These are phyloP conservation scores for Myanophis thanlyinensis DNA, from an alignment of 2,113 vertebrate genomes.

Conservation along the genomic window DNA sequence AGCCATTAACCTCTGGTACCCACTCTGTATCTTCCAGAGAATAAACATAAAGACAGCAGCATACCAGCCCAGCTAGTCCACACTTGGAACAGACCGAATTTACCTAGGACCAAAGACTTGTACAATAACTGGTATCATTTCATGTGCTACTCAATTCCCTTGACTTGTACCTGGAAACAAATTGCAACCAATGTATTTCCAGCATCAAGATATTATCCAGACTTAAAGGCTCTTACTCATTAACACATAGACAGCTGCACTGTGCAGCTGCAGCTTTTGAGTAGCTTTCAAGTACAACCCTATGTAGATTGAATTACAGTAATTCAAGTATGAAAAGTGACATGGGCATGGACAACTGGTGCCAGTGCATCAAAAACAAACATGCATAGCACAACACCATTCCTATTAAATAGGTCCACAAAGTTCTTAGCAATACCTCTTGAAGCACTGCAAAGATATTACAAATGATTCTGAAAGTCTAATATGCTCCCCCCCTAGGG, in stretches of 20 bases:
- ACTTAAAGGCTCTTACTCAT: neutral
- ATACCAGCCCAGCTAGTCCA: neutral
- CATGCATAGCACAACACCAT: neutral
- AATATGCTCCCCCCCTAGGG: too few relatives aligned
- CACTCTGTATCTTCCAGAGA: neutral
- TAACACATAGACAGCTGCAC: neutral
- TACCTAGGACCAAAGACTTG: neutral
- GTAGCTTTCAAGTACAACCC: neutral
- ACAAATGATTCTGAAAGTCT: neutral
- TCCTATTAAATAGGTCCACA: neutral
- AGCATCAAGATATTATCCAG: neutral
- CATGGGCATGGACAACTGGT: neutral
- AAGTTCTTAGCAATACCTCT: neutral
- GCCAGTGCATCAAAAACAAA: neutral
- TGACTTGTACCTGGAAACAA: neutral
- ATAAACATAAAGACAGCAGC: neutral
- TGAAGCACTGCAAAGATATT: neutral
- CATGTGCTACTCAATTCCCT: neutral
- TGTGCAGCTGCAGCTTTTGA: neutral
- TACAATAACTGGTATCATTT: neutral
- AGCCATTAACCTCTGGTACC: neutral
- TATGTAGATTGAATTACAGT: neutral
- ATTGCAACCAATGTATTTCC: neutral
- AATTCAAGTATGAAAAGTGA: neutral
- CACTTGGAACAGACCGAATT: neutral